Evolutionary conservation across 1,140 invertebrate genomes (phyloP).

Genomic region (Drosophila seguyi): DNA sequence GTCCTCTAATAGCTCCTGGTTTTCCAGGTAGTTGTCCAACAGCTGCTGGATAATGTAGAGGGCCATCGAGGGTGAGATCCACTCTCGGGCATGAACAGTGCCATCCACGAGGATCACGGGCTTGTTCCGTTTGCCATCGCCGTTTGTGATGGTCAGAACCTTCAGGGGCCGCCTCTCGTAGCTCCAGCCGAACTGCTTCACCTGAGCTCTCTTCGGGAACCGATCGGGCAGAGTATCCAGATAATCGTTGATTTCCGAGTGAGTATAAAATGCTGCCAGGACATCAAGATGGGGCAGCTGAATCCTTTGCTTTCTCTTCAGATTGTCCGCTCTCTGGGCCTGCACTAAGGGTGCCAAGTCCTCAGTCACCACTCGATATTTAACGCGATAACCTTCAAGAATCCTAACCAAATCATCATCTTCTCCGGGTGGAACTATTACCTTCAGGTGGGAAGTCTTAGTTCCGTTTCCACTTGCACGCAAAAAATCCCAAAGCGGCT

Average conservation of each 20-base stretch:
- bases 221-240: slow-evolving; percentile 85
- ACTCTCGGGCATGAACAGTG: slow-evolving; percentile 90
- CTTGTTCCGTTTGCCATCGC: slow-evolving; percentile 80
- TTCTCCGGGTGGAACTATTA: slow-evolving; percentile 81
- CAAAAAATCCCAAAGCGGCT: slow-evolving; percentile 53
- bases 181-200: slow-evolving; percentile 85
- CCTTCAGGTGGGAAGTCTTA: slow-evolving; percentile 13
- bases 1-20: slow-evolving; percentile 84
- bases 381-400: slow-evolving; percentile 39
- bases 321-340: slow-evolving; percentile 53
- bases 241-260: slow-evolving; percentile 86
- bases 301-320: slow-evolving; percentile 22
- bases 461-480: slow-evolving; percentile 10
- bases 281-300: slow-evolving; percentile 57
- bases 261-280: slow-evolving; percentile 61
- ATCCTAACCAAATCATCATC: slow-evolving; percentile 53
- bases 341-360: slow-evolving; percentile 63
- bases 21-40: slow-evolving; percentile 86
- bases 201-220: slow-evolving; percentile 84
- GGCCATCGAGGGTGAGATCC: slow-evolving; percentile 89
- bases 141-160: slow-evolving; percentile 86
- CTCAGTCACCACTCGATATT: slow-evolving; percentile 69
- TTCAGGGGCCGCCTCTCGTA: slow-evolving; percentile 86
- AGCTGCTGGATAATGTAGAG: slow-evolving; percentile 88
- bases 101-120: slow-evolving; percentile 87